A percentile compares a stretch with the other conserved stretches of the same genome.
These are phyloP conservation scores for Actinia tenebrosa DNA, from an alignment of 64 coral and sea anemone genomes.

Conservation along the genomic window DNA sequence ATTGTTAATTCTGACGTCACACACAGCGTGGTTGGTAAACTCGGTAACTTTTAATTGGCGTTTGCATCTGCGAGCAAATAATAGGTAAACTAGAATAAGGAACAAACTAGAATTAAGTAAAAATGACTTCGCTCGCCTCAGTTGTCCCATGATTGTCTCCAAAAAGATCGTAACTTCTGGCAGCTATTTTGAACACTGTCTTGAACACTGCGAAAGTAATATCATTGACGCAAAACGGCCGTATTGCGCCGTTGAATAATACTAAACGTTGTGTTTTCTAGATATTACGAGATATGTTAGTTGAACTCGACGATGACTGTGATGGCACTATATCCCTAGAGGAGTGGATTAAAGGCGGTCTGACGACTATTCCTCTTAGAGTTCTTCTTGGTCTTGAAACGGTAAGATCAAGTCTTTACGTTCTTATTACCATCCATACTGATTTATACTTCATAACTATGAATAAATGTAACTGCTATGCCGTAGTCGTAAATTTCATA, in stretches of 20 bases:
- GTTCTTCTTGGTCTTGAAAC: conserved; percentile 93
- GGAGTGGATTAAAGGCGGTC: conserved; percentile 95
- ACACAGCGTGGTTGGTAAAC: background rate
- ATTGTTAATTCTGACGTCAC: background rate
- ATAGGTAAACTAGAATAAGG: background rate
- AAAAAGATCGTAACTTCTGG: too few species aligned
- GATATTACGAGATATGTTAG: conserved; percentile 98
- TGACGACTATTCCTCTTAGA: conserved; percentile 91
- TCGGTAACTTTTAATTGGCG: background rate
- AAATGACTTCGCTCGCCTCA: background rate
- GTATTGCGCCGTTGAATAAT: too few species aligned
- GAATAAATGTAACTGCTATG: too few species aligned
- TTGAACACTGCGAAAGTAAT: too few species aligned
- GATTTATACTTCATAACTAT: too few species aligned
- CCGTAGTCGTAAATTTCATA: too few species aligned
- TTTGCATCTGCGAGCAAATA: background rate
- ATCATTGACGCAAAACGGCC: too few species aligned
- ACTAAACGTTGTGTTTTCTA: background rate
- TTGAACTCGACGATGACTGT: conserved; percentile 90
- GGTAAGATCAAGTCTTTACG: conserved; percentile 44
- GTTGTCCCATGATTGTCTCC: background rate
- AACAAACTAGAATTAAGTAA: background rate
- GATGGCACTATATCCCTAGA: conserved; percentile 95
- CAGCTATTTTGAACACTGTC: too few species aligned
- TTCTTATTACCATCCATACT: background rate